Evolutionary conservation across 2,888 invertebrate species (phyloP).

Genomic region (Erynnis tages): DNA sequence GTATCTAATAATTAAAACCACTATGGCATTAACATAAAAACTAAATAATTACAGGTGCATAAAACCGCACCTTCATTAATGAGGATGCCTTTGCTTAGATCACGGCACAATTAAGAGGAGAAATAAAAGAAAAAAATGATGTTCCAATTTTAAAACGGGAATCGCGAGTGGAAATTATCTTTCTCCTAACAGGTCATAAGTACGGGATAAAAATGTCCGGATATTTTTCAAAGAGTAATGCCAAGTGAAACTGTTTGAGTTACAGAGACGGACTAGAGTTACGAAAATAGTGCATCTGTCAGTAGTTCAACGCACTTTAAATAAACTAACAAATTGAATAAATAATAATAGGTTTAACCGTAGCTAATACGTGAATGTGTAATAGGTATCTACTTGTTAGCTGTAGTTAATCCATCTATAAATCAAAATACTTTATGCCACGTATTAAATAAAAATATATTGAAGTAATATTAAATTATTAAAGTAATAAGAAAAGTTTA

Average conservation of each 20-base stretch:
- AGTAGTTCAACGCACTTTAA: background rate
- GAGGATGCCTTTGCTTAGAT: slow-evolving; percentile 28
- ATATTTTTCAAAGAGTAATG: slow-evolving; percentile 58
- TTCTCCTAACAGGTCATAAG: slow-evolving; percentile 53
- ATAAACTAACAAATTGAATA: no score
- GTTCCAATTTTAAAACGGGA: slow-evolving; percentile 27
- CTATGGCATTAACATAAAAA: no score
- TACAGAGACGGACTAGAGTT: slow-evolving; percentile 39
- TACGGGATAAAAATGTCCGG: slow-evolving; percentile 65
- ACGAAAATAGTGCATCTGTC: background rate
- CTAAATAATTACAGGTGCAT: background rate
- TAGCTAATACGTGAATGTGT: no score
- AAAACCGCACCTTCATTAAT: slow-evolving; percentile 11
- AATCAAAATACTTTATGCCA: no score
- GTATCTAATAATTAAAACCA: no score
- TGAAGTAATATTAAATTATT: no score
- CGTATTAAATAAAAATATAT: no score
- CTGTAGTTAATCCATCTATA: no score
- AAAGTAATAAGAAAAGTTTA: no score
- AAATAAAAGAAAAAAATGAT: slow-evolving; percentile 21
- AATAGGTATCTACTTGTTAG: no score
- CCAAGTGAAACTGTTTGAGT: slow-evolving; percentile 45
- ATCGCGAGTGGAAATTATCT: slow-evolving; percentile 22
- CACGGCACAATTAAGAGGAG: slow-evolving; percentile 27
- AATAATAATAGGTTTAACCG: no score